Conservation (phyloP, 2,113 vertebrate genomes). For the Burhinus bistriatus region DNA sequence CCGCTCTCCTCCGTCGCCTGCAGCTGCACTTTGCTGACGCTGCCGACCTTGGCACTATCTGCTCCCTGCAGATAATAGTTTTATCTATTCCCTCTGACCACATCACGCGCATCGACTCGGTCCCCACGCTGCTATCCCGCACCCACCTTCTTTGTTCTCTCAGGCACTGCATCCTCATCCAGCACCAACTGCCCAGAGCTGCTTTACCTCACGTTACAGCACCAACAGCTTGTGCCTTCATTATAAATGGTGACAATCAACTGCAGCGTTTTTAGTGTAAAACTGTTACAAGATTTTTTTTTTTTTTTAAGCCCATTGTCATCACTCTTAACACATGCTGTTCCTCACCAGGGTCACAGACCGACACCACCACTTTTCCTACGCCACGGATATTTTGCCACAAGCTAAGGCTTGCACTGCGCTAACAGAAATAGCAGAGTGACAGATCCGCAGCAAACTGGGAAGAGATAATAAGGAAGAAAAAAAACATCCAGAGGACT, state of each 20-base stretch:
- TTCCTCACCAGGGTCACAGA: background rate
- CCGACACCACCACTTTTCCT: background rate
- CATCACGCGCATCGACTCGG: background rate
- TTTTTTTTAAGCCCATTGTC: background rate
- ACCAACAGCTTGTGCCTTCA: background rate
- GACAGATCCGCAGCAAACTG: background rate
- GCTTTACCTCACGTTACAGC: background rate
- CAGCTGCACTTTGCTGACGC: background rate
- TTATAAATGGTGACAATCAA: too few species aligned
- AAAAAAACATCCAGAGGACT: background rate
- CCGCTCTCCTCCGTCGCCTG: background rate
- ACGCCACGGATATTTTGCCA: accelerated
- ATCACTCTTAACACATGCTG: background rate
- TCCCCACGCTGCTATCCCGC: accelerated
- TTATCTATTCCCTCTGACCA: background rate
- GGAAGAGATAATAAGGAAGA: background rate
- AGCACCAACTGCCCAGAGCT: background rate
- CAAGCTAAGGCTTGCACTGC: background rate
- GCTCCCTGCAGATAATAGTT: background rate
- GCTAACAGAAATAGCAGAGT: background rate
- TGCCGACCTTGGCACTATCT: background rate
- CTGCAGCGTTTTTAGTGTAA: background rate
- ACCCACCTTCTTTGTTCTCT: background rate
- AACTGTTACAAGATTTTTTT: background rate
- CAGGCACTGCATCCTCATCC: background rate